Evolutionary conservation across 2,797 vertebrate genomes (phyloP), one percentile per base, ranked within the genome.

Genomic region (Tinamus major): DNA sequence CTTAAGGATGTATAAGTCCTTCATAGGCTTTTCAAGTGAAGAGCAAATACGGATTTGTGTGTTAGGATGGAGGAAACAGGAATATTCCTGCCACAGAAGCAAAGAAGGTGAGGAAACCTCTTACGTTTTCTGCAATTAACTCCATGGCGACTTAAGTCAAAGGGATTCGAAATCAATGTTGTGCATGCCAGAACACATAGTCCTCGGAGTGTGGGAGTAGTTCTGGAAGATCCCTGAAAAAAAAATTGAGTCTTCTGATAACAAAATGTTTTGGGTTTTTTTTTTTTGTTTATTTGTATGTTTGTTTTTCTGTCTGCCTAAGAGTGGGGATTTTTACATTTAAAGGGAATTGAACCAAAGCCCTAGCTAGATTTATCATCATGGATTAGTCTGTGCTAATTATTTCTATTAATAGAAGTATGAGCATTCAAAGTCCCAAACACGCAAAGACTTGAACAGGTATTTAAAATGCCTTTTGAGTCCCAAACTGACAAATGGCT

Each of bases 1-100:
- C 92, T 56, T 70, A 77, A 93, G 82, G 48, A 61, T 81, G 77
- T 92, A 62, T 86, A 81, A 93, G 27, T 48, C 64, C 75, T 92
- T 92, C 93, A 90, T 31, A 84, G 74, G 33, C 75, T 81, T 88
- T 39, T 91, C 79, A 91, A 62, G 77, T 85, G 79, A 90, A 82
- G 64, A 94, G 33, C 23, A 86, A 77, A 86, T 79, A 49, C 12
- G 44, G 82, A 94, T 94, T 94, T 95, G 88, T 84, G 16, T 85
- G 51, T 46, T 81, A 48, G 53, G 56, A 82, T 82, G 79, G 88
- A 79, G 75, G 82, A 86, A 92, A 94, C 2, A 2, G 37, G 85
- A 88, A 51, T 56, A 9, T 74, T 89, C 46, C 53, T 82, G 53
- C 27, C 63, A 64, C 0, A 33, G 64, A 94, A 58, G 48, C 55